These are phyloP conservation scores for Dolomedes plantarius DNA, from an alignment of 2,888 invertebrate species.

Conservation along the genomic window DNA sequence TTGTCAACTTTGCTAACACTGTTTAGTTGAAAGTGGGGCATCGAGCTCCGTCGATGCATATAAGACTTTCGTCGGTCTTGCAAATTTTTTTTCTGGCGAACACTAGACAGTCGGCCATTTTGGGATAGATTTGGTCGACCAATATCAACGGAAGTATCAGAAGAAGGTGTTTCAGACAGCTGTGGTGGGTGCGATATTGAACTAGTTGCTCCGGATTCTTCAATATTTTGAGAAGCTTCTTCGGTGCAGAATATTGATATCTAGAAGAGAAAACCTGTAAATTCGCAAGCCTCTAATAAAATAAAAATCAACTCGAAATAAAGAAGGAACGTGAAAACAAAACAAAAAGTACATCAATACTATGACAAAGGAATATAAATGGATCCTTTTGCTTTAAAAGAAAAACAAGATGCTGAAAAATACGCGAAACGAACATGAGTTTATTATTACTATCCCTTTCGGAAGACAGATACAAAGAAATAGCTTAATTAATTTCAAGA, in stretches of 20 bases:
- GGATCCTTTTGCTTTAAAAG: too few relatives aligned
- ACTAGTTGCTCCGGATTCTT: neutral
- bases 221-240: slow-evolving; percentile 6
- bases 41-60: slow-evolving; percentile 37
- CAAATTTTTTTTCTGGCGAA: neutral
- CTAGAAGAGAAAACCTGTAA: slow-evolving; percentile 25
- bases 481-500: too few relatives aligned
- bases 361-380: too few relatives aligned
- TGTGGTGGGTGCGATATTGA: neutral
- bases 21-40: slow-evolving; percentile 79
- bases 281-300: too few relatives aligned
- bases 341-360: too few relatives aligned
- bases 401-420: too few relatives aligned
- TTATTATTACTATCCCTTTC: too few relatives aligned
- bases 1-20: slow-evolving; percentile 89
- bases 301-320: too few relatives aligned
- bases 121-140: neutral
- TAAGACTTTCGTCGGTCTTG: slow-evolving; percentile 42
- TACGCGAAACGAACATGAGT: too few relatives aligned
- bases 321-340: too few relatives aligned
- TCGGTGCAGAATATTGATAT: slow-evolving; percentile 51
- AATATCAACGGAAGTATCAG: slow-evolving; percentile 6
- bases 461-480: too few relatives aligned
- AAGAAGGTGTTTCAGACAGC: neutral
- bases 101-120: slow-evolving; percentile 20